A percentile compares a stretch with the other conserved stretches of the same genome.
Evolutionary conservation across 2,113 vertebrate genomes (phyloP).

Genomic region (human (Homo sapiens)): GRCh38 chr1:227732501-227733000

Average conservation of each 20-base stretch:
- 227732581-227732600: constrained; percentile 82
- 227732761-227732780: no score
- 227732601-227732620: constrained; percentile 90
- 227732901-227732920: constrained; percentile 92
- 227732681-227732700: accelerated
- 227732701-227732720: background rate
- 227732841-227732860: background rate
- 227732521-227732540: constrained; percentile 92
- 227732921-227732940: constrained; percentile 92
- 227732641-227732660: constrained; percentile 92
- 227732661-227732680: constrained; percentile 96
- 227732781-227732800: background rate
- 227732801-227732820: accelerated
- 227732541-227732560: constrained; percentile 90
- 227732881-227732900: constrained; percentile 97
- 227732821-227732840: background rate
- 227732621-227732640: constrained; percentile 96
- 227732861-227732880: constrained; percentile 74
- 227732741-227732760: background rate
- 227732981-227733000: constrained; percentile 97
- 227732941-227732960: constrained; percentile 91
- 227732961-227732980: constrained; percentile 94
- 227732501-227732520: constrained; percentile 89
- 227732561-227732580: constrained; percentile 54
- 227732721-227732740: background rate